These are phyloP conservation scores for Speoplatyrhinus poulsoni DNA, from an alignment of 2,113 vertebrate species.

Conservation along the genomic window DNA sequence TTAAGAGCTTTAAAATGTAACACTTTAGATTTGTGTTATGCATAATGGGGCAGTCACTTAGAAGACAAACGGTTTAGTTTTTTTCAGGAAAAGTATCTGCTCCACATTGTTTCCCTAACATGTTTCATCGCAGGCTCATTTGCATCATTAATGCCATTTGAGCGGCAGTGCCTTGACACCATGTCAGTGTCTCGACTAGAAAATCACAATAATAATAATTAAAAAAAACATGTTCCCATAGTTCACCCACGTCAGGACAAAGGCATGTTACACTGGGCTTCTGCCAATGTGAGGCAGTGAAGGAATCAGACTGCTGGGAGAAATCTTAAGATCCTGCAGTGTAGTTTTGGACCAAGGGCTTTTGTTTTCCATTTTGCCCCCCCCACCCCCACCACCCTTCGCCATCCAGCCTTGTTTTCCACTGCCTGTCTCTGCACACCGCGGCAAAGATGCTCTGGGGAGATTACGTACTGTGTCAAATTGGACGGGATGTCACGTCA, in stretches of 20 bases:
- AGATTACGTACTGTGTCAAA: constrained; percentile 40
- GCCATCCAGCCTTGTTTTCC: background rate
- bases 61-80: background rate
- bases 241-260: constrained; percentile 71
- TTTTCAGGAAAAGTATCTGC: no score
- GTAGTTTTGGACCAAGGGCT: constrained; percentile 41
- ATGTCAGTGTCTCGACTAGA: constrained; percentile 45
- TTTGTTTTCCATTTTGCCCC: constrained; percentile 37
- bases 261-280: constrained; percentile 69
- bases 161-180: constrained; percentile 33
- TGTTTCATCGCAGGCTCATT: constrained; percentile 29
- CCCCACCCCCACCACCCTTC: background rate
- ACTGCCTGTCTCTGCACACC: constrained; percentile 2
- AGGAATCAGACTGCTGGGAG: constrained; percentile 43
- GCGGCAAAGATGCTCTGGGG: constrained; percentile 22
- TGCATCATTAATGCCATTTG: constrained; percentile 41
- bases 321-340: constrained; percentile 57
- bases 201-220: constrained; percentile 22
- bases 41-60: background rate
- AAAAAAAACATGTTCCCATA: constrained; percentile 65
- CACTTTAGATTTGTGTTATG: background rate
- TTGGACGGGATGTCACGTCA: constrained; percentile 38
- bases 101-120: background rate
- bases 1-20: no score
- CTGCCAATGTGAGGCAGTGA: constrained; percentile 55